Evolutionary conservation across 2,113 vertebrate genomes (phyloP).

Genomic region (Micronisus gabar): DNA sequence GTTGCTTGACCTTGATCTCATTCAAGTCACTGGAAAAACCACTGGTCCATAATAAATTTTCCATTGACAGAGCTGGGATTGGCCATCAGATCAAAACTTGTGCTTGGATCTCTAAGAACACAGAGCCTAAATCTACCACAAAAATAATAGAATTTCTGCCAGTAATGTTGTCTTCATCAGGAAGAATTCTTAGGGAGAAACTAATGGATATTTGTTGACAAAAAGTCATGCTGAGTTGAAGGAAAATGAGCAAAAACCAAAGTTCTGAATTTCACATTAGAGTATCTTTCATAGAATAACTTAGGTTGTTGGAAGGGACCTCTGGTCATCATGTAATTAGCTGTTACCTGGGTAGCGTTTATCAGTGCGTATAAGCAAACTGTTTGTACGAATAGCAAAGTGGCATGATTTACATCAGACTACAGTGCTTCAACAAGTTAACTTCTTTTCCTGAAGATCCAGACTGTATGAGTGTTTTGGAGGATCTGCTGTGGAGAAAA

Average conservation of each 20-base stretch:
- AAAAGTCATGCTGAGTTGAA: background rate
- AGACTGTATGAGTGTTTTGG: background rate
- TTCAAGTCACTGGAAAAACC: background rate
- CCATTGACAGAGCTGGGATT: background rate
- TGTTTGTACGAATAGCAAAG: background rate
- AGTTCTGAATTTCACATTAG: background rate
- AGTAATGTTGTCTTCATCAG: background rate
- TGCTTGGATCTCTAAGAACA: background rate
- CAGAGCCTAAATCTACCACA: background rate
- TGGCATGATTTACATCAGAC: background rate
- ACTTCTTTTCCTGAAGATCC: background rate
- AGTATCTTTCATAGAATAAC: background rate
- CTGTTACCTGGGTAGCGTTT: background rate
- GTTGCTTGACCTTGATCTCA: background rate
- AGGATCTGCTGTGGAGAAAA: background rate
- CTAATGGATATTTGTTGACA: background rate
- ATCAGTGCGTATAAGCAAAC: background rate
- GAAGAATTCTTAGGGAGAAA: background rate
- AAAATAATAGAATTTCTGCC: background rate
- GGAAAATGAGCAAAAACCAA: background rate
- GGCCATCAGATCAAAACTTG: background rate
- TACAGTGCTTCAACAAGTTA: background rate
- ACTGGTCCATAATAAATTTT: background rate
- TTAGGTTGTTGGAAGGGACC: background rate
- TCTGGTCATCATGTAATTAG: background rate